These are phyloP conservation scores for Conomelus anceps DNA, from an alignment of 2,888 invertebrate species.

Conservation along the genomic window DNA sequence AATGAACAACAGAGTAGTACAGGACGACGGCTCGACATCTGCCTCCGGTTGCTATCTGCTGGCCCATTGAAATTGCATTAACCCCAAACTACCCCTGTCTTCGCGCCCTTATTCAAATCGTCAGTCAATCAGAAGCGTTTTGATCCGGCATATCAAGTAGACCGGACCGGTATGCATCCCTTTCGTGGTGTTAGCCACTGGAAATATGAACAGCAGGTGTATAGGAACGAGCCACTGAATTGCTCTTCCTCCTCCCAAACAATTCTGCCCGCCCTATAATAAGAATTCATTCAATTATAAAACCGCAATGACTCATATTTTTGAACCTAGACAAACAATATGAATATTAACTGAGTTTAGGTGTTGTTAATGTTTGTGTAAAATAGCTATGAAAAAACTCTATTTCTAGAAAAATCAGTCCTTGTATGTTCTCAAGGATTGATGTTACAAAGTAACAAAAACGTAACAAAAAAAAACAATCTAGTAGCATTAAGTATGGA, in stretches of 20 bases:
- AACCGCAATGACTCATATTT: not conserved
- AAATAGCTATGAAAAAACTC: not conserved
- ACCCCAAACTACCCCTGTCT: not conserved
- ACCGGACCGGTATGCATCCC: not conserved
- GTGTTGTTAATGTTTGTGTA: not conserved
- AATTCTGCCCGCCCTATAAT: not conserved
- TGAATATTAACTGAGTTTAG: not conserved
- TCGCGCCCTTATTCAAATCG: not conserved
- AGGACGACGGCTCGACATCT: conserved; percentile 1
- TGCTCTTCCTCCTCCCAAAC: not conserved
- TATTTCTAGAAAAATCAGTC: not conserved
- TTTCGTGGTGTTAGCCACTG: not conserved
- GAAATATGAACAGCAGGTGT: not conserved
- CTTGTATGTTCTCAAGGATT: too few relatives aligned
- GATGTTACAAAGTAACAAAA: too few relatives aligned
- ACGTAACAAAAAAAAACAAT: too few relatives aligned
- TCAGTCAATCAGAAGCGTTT: not conserved
- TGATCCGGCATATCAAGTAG: not conserved
- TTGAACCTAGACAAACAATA: not conserved
- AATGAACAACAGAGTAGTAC: not conserved
- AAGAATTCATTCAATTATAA: not conserved
- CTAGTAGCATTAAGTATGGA: too few relatives aligned
- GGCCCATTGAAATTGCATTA: not conserved
- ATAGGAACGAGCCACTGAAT: not conserved
- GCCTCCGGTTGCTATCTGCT: conserved; percentile 5